Conservation (phyloP, 2,888 invertebrate species). For the Eurytoma adleriae region DNA sequence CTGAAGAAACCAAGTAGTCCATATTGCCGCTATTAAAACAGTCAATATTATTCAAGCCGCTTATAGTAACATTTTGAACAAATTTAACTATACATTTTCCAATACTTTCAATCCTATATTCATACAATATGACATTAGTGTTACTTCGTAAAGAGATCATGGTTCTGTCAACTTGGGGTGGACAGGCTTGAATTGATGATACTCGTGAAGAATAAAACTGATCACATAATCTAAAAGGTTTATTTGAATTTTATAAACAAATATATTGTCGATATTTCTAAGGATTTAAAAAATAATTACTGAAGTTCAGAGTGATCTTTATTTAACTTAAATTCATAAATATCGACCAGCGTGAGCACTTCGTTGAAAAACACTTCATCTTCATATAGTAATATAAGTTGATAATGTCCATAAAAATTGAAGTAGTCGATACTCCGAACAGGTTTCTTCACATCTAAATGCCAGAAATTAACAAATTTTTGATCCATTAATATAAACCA, state of each 20-base stretch:
- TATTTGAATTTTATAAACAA: conserved; percentile 30
- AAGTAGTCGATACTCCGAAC: conserved; percentile 60
- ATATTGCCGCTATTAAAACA: conserved; percentile 69
- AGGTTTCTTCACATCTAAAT: conserved; percentile 16
- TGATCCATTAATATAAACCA: conserved; percentile 40
- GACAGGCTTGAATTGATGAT: conserved; percentile 62
- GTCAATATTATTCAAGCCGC: conserved; percentile 61
- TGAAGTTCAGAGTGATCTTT: conserved; percentile 62
- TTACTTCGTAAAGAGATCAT: conserved; percentile 59
- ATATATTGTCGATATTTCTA: neutral
- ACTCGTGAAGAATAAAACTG: conserved; percentile 51
- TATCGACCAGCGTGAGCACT: conserved; percentile 63
- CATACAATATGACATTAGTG: conserved; percentile 62
- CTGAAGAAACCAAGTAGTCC: conserved; percentile 65
- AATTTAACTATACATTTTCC: conserved; percentile 57
- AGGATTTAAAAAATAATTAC: conserved; percentile 62
- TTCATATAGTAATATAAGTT: conserved; percentile 66
- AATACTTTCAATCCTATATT: conserved; percentile 59
- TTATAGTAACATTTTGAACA: conserved; percentile 60
- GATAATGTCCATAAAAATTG: conserved; percentile 61
- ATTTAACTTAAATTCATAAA: conserved; percentile 71
- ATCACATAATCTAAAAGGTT: conserved; percentile 30
- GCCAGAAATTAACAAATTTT: conserved; percentile 18
- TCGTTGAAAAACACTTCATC: conserved; percentile 53
- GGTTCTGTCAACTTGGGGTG: conserved; percentile 54